Percentiles rank a stretch among this genome's conserved stretches.
Evolutionary conservation across 2,113 vertebrate genomes (phyloP).

Genomic region (Butorides virescens): DNA sequence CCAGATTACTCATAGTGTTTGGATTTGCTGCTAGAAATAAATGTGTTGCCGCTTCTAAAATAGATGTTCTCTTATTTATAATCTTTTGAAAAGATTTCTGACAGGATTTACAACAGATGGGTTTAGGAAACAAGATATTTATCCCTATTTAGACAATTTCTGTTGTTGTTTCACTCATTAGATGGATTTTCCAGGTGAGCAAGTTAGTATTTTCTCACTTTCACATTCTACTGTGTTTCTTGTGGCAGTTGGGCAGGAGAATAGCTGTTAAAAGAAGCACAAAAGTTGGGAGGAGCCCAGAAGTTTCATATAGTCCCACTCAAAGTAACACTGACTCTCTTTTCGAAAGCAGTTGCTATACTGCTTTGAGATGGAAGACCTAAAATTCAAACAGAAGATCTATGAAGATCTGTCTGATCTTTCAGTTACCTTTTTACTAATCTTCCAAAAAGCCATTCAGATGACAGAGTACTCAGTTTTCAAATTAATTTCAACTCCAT

Average conservation of each 20-base stretch:
- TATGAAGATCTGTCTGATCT: background rate
- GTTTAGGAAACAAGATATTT: constrained; percentile 59
- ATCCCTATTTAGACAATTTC: constrained; percentile 47
- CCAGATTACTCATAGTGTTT: constrained; percentile 71
- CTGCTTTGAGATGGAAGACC: background rate
- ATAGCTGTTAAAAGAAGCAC: background rate
- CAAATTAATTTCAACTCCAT: background rate
- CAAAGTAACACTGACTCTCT: background rate
- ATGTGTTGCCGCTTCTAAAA: constrained; percentile 70
- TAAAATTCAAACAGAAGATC: background rate
- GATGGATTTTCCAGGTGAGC: constrained; percentile 50
- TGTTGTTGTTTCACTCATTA: constrained; percentile 41
- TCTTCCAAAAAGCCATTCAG: background rate
- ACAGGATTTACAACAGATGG: constrained; percentile 64
- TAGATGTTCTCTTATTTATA: constrained; percentile 72
- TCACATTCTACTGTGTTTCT: background rate
- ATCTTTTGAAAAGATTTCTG: constrained; percentile 55
- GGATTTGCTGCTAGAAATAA: constrained; percentile 65
- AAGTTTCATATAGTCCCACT: background rate
- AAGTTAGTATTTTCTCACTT: constrained; percentile 41
- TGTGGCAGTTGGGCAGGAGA: background rate
- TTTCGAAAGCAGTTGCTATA: background rate
- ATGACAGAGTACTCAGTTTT: background rate
- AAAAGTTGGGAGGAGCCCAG: background rate
- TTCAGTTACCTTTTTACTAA: background rate